These are phyloP conservation scores for Danio tinwini DNA, from an alignment of 2,797 vertebrate genomes.

Conservation along the genomic window DNA sequence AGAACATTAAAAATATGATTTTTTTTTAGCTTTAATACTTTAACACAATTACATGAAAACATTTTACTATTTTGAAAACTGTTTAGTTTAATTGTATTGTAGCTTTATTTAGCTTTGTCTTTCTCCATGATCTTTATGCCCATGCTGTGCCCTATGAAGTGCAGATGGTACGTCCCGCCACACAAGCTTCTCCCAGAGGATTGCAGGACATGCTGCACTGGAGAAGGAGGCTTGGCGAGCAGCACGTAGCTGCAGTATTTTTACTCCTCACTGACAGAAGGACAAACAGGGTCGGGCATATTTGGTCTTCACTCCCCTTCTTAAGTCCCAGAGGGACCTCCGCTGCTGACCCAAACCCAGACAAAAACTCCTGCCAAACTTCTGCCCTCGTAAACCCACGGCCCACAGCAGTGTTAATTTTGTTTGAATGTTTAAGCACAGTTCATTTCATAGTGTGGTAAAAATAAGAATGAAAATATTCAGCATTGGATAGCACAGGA, in stretches of 20 bases:
- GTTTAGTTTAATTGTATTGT: neutral
- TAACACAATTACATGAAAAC: too few species aligned
- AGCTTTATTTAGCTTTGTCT: neutral
- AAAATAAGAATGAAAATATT: slow-evolving; percentile 10
- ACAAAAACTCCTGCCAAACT: slow-evolving; percentile 9
- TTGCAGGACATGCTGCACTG: neutral
- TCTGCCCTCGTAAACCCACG: neutral
- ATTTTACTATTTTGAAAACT: too few species aligned
- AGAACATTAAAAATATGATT: too few species aligned
- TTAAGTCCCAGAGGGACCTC: slow-evolving; percentile 8
- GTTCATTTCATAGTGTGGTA: neutral
- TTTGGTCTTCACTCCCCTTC: slow-evolving; percentile 7
- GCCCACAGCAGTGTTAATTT: neutral
- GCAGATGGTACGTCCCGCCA: neutral
- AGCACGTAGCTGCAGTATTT: slow-evolving; percentile 37
- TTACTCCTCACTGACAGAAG: slow-evolving; percentile 23
- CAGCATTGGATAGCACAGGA: slow-evolving; percentile 23
- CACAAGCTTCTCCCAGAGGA: slow-evolving; percentile 14
- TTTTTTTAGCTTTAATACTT: too few species aligned
- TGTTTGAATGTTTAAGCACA: neutral
- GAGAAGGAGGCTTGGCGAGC: slow-evolving; percentile 3
- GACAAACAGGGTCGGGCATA: slow-evolving; percentile 31
- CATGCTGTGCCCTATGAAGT: neutral
- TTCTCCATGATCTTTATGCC: neutral
- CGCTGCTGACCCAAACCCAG: neutral